A percentile compares a stretch with the other conserved stretches of the same genome.
phyloP scores from a whole-genome alignment of 2,113 vertebrate species.

The Callospermophilus lateralis region DNA sequence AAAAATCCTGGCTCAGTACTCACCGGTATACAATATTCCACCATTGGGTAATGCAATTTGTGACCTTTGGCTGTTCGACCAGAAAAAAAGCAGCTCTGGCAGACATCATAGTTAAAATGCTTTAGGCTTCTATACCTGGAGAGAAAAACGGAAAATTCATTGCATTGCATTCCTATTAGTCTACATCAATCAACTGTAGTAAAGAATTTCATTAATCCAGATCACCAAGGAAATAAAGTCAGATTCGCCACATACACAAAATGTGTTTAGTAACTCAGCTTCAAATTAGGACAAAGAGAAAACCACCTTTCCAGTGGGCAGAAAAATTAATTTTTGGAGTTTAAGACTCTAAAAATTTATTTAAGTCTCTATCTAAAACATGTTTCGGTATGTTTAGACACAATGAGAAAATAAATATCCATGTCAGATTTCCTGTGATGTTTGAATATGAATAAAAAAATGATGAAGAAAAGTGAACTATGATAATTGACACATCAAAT shows the following conservation, averaged over 20 bases:
- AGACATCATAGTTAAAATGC: constrained; percentile 99
- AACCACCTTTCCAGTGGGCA: not conserved
- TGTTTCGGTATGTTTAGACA: not conserved
- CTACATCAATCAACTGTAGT: not conserved
- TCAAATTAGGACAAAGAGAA: constrained; percentile 36
- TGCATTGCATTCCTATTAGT: not conserved
- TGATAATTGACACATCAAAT: not conserved
- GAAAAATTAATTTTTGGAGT: not conserved
- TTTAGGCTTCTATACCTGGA: constrained; percentile 97
- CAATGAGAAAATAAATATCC: not conserved
- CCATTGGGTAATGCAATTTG: constrained; percentile 99
- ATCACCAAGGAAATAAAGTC: constrained; percentile 5
- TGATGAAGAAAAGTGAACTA: not conserved
- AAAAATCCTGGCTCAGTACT: constrained; percentile 81
- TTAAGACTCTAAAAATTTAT: constrained; percentile 15
- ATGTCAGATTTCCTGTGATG: not conserved
- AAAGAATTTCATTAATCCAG: constrained; percentile 14
- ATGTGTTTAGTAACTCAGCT: constrained; percentile 22
- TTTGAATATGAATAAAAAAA: constrained; percentile 7
- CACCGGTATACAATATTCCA: constrained; percentile 99
- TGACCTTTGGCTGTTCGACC: constrained; percentile 98
- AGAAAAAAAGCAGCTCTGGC: constrained; percentile 99
- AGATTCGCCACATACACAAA: not conserved
- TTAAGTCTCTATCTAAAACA: constrained; percentile 4
- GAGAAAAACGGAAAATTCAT: constrained; percentile 66